Percentiles rank a stretch among this genome's conserved stretches.
Evolutionary conservation across 2,797 vertebrate genomes (phyloP).

Genomic region (Streptopelia turtur): DNA sequence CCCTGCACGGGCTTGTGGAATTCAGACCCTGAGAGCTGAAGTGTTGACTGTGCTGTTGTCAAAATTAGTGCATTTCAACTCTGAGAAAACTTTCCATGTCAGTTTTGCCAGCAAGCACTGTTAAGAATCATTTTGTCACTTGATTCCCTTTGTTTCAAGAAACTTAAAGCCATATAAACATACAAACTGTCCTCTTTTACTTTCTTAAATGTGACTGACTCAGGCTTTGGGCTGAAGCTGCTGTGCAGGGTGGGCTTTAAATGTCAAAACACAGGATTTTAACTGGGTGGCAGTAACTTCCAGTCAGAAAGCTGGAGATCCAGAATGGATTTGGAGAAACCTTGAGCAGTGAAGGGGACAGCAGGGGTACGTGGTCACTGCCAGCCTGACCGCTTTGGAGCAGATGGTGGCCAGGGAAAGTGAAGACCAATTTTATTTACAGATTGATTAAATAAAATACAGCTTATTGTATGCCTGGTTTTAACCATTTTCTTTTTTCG

Average conservation of each 20-base stretch:
- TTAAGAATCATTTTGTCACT: not conserved
- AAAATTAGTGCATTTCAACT: not conserved
- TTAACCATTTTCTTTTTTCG: not conserved
- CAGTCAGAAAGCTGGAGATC: not conserved
- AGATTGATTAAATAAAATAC: not conserved
- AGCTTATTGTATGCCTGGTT: not conserved
- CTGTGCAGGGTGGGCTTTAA: not conserved
- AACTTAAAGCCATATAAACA: not conserved
- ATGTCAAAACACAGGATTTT: not conserved
- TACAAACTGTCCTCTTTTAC: rapidly evolving
- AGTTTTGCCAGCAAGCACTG: not conserved
- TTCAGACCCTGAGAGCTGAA: not conserved
- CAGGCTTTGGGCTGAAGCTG: not conserved
- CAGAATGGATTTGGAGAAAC: not conserved
- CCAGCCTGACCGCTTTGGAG: not conserved
- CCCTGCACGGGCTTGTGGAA: rapidly evolving
- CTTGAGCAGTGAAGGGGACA: not conserved
- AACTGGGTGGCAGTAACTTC: not conserved
- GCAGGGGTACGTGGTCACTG: not conserved
- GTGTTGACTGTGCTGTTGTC: rapidly evolving
- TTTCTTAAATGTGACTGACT: not conserved
- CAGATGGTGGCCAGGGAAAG: not conserved
- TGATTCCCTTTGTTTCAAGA: not conserved
- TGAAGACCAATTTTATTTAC: not conserved
- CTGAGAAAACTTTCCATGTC: not conserved